Conservation (phyloP, 1,140 invertebrate species). For the Drosophila kohkoa region DNA sequence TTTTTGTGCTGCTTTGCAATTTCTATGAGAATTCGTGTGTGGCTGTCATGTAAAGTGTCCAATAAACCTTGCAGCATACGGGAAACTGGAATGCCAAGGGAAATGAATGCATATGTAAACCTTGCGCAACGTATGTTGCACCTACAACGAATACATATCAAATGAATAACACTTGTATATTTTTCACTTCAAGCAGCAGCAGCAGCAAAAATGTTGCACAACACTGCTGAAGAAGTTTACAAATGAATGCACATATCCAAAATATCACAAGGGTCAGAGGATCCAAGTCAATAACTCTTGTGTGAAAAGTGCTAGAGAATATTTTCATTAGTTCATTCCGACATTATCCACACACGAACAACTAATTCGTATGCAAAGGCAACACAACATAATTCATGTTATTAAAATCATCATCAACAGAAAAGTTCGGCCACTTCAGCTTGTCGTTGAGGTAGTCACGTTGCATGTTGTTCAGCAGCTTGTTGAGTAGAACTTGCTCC, state of each 20-base stretch:
- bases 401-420: conserved; percentile 32
- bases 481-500: conserved; percentile 14
- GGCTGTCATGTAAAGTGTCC: conserved; percentile 60
- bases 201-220: conserved; percentile 13
- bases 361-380: conserved; percentile 1
- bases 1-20: conserved; percentile 13
- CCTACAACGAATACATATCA: conserved; percentile 15
- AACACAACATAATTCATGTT: conserved; percentile 5
- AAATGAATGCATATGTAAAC: conserved; percentile 20
- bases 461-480: background rate
- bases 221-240: background rate
- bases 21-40: conserved; percentile 48
- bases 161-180: conserved; percentile 29
- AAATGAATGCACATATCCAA: conserved; percentile 13
- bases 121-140: conserved; percentile 19
- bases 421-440: conserved; percentile 21
- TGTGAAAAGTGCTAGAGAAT: background rate
- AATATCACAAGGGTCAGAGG: background rate
- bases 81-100: conserved; percentile 20
- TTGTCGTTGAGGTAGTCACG: background rate
- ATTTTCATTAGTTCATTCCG: conserved; percentile 1
- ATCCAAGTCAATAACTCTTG: background rate
- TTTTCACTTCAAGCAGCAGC: conserved; percentile 26
- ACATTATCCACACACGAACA: background rate
- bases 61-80: conserved; percentile 58